These are phyloP conservation scores for Cryptotis parvus DNA, from an alignment of 2,113 vertebrate genomes.

Conservation along the genomic window DNA sequence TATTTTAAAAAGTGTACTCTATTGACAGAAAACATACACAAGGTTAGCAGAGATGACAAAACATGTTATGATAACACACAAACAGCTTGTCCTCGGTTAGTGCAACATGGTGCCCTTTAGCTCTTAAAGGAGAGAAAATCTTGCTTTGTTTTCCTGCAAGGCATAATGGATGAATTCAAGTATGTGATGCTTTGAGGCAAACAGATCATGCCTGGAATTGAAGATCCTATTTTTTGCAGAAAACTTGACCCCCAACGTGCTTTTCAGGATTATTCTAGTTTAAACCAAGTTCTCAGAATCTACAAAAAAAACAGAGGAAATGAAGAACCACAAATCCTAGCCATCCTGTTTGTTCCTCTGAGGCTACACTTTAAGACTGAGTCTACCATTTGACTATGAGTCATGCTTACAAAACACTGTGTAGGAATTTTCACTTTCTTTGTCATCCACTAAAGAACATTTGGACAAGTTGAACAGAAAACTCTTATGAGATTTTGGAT, in stretches of 20 bases:
- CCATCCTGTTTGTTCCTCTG: neutral
- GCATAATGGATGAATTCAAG: conserved; percentile 46
- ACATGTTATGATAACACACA: neutral
- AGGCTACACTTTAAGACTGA: neutral
- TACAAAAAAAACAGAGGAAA: neutral
- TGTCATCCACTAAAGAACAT: conserved; percentile 10
- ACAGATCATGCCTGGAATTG: conserved; percentile 37
- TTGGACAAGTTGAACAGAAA: conserved; percentile 35
- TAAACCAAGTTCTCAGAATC: neutral
- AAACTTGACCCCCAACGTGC: conserved; percentile 19
- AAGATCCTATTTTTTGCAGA: conserved; percentile 10
- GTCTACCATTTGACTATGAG: neutral
- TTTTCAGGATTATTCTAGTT: conserved; percentile 1
- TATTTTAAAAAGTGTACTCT: conserved; percentile 41
- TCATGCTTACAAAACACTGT: neutral
- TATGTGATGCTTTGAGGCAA: conserved; percentile 1
- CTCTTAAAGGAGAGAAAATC: neutral
- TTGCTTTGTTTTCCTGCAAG: neutral
- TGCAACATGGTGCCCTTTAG: conserved; percentile 27
- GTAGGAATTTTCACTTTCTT: conserved; percentile 6
- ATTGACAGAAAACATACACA: conserved; percentile 40
- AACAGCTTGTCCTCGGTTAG: conserved; percentile 11
- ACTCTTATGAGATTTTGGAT: neutral
- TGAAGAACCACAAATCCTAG: neutral
- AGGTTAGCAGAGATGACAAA: conserved; percentile 51